Base-by-base conservation (phyloP, 1,140 invertebrate species). In the Anastrepha obliqua region DNA sequence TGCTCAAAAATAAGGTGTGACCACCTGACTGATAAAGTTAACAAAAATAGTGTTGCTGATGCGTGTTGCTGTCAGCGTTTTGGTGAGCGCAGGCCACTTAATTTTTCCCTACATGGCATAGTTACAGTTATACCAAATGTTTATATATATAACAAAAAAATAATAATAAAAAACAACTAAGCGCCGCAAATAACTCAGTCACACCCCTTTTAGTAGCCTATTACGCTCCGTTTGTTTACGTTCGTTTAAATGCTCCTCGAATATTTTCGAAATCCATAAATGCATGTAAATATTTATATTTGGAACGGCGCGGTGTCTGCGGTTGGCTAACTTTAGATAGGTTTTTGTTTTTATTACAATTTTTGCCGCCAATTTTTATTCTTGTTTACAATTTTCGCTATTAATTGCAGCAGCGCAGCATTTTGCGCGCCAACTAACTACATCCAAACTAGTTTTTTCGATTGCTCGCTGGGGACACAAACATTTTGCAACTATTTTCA, bases 231-330 rank as follows among this genome's bases (percentile, higher is more conserved):
- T 15, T 29, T 11, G 3, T 9, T 62, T 62, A 55, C 51, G 9
- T 17, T 62, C 8, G n/a, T 81, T 44, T 1, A 74, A 13, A 17
- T 15, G 39, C 60, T 17, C 44, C 44, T 74, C 39, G 42, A 47
- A 74, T 17, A 47, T 17, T 47, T 74, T 47, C 29, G 42, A 44
- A 74, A 51, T 3, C 70, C 70, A 74, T 47, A 74, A 81, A 55
- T 55, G 74, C 55, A 55, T 55, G 74, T 81, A 20, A 81, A 81
- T 81, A 81, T 81, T 81, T 58, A 81, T 81, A 81, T 74, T 47
- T 74, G 42, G 42, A 74, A 3, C 15, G 67, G 67, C 67, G 67
- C 15, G 67, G 67, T 42, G 67, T 42, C 67, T 44, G 2, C 44
- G 42, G 13, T 67, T 47, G 15, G 39, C 42, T 47, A 17, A 47